Evolutionary conservation across 2,113 vertebrate genomes (phyloP).

Genomic region (Nymphicus hollandicus): DNA sequence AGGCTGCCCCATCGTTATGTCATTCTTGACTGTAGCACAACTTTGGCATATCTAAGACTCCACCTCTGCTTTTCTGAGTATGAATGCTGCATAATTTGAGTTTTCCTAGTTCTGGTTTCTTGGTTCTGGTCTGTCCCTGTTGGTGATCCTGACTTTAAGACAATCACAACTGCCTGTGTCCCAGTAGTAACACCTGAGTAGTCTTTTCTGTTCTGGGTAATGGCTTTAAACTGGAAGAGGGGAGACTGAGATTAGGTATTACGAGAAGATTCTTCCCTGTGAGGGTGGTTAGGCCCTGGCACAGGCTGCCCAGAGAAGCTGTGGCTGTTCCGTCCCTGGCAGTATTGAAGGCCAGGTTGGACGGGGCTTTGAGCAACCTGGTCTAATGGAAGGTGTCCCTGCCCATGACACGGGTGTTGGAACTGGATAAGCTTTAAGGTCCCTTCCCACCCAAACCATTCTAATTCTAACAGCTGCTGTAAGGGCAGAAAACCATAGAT

Average conservation of each 20-base stretch:
- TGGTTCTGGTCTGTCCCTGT: neutral
- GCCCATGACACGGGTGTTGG: neutral
- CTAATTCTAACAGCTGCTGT: neutral
- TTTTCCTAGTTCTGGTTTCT: neutral
- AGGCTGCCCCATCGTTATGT: neutral
- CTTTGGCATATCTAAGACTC: neutral
- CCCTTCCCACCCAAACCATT: neutral
- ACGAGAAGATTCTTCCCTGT: neutral
- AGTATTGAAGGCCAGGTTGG: neutral
- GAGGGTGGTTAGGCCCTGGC: neutral
- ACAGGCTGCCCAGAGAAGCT: neutral
- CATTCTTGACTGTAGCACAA: neutral
- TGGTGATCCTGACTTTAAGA: neutral
- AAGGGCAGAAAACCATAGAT: neutral
- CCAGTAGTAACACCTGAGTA: neutral
- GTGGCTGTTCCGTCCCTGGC: neutral
- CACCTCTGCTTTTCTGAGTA: neutral
- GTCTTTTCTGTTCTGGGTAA: neutral
- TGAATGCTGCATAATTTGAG: neutral
- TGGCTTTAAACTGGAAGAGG: neutral
- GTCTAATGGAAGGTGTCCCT: neutral
- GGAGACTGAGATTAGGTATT: neutral
- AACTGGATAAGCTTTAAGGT: neutral
- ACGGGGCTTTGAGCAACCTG: neutral
- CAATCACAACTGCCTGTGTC: fast-evolving